Evolutionary conservation across 1,140 invertebrate species (phyloP).

Genomic region (Epicauta chinensis): DNA sequence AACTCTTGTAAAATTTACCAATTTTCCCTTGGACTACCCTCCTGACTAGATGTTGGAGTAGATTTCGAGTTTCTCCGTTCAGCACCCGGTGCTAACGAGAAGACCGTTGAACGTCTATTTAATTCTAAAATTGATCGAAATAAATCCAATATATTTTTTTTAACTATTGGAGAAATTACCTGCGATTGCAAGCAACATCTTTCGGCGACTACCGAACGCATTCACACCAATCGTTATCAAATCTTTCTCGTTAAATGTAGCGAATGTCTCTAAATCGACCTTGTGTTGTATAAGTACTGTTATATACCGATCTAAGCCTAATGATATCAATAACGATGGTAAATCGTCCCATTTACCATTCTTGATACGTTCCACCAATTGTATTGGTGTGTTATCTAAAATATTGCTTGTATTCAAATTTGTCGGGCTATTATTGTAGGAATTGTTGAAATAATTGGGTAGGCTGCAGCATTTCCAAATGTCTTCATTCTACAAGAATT

Average conservation of each 20-base stretch:
- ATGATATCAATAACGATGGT: constrained; percentile 60
- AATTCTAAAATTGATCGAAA: too few relatives aligned
- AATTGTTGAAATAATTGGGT: too few relatives aligned
- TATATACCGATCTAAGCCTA: constrained; percentile 81
- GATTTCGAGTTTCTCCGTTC: too few relatives aligned
- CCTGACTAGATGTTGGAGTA: constrained; percentile 31
- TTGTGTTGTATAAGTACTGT: constrained; percentile 71
- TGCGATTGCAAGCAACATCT: constrained; percentile 83
- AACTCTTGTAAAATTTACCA: too few relatives aligned
- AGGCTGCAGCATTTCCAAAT: too few relatives aligned
- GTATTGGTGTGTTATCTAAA: constrained; percentile 48
- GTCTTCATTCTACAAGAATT: too few relatives aligned
- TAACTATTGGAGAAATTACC: too few relatives aligned
- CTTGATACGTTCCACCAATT: constrained; percentile 43
- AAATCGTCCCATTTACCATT: constrained; percentile 51
- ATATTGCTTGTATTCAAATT: constrained; percentile 43
- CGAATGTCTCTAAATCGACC: constrained; percentile 82
- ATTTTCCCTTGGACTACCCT: too few relatives aligned
- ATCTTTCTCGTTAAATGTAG: constrained; percentile 79
- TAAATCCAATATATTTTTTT: too few relatives aligned
- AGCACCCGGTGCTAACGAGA: constrained; percentile 60
- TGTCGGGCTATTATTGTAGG: too few relatives aligned
- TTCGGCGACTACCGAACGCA: constrained; percentile 82
- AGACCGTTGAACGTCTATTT: constrained; percentile 51
- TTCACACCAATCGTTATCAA: constrained; percentile 78